Percentiles rank a stretch among this genome's conserved stretches.
Evolutionary conservation across 2,888 invertebrate genomes (phyloP).

Genomic region (Panorpa germanica): DNA sequence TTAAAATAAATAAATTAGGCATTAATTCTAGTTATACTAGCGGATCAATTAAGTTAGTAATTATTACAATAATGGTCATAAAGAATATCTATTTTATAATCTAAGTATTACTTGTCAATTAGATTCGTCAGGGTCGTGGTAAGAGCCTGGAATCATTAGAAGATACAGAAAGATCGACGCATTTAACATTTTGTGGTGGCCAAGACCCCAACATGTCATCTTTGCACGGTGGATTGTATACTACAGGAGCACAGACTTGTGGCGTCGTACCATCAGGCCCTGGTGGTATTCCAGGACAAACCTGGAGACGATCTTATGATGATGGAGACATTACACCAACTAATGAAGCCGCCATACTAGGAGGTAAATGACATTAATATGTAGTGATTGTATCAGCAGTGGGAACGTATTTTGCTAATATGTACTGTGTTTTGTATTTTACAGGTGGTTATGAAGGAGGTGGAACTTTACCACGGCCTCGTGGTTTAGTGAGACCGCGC

Average conservation of each 20-base stretch:
- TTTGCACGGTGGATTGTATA: no score
- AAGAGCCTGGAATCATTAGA: slow-evolving; percentile 74
- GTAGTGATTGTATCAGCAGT: no score
- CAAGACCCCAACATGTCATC: not conserved
- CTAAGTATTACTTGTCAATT: no score
- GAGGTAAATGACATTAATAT: slow-evolving; percentile 24
- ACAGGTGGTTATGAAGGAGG: no score
- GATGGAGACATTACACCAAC: slow-evolving; percentile 84
- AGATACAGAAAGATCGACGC: slow-evolving; percentile 40
- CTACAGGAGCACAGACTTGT: slow-evolving; percentile 13
- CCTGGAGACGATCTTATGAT: slow-evolving; percentile 63
- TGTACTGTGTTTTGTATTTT: no score
- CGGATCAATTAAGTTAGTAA: no score
- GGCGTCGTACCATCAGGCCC: slow-evolving; percentile 12
- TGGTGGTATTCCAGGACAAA: slow-evolving; percentile 10
- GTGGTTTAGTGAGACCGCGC: slow-evolving; percentile 60
- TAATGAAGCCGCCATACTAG: slow-evolving; percentile 40
- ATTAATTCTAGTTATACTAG: no score
- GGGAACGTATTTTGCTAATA: no score
- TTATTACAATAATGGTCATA: no score
- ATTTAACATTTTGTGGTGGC: slow-evolving; percentile 23
- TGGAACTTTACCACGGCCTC: slow-evolving; percentile 71
- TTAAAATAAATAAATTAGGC: no score
- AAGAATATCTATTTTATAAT: no score
- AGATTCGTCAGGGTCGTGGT: slow-evolving; percentile 68